phyloP scores from a whole-genome alignment of 1,140 invertebrate genomes.

The Steinernema feltiae region DNA sequence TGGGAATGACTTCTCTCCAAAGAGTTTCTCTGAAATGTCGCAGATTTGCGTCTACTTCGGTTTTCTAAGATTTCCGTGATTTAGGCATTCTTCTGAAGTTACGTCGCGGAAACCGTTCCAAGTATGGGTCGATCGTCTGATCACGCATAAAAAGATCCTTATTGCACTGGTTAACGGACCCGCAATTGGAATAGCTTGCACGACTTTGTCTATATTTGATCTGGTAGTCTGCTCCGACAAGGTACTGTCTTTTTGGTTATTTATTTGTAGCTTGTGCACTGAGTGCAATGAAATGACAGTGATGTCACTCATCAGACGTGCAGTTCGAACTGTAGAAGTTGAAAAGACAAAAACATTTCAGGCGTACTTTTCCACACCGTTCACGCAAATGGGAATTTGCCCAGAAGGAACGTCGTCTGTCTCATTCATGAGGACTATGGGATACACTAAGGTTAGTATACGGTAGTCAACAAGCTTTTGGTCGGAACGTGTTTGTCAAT shows the following conservation, averaged over 20 bases:
- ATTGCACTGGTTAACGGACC: constrained; percentile 83
- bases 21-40: constrained; percentile 21
- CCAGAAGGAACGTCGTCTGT: constrained; percentile 76
- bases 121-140: constrained; percentile 22
- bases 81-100: not conserved
- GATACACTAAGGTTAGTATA: constrained; percentile 54
- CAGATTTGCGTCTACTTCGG: not conserved
- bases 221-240: constrained; percentile 74
- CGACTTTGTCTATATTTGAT: constrained; percentile 76
- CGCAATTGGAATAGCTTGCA: constrained; percentile 79
- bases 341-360: constrained; percentile 58
- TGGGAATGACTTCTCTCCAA: constrained; percentile 71
- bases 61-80: not conserved
- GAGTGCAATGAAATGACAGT: too few species aligned
- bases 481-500: not conserved
- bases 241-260: constrained; percentile 43
- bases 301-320: constrained; percentile 13
- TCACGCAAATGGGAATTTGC: constrained; percentile 70
- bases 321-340: not conserved
- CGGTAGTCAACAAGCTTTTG: not conserved
- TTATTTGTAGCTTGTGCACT: too few species aligned
- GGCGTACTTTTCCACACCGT: constrained; percentile 79
- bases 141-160: constrained; percentile 66
- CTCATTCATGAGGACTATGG: constrained; percentile 74
- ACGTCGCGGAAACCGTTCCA: not conserved